Evolutionary conservation across 2,888 invertebrate species (phyloP).

Genomic region (Norana najaformis): DNA sequence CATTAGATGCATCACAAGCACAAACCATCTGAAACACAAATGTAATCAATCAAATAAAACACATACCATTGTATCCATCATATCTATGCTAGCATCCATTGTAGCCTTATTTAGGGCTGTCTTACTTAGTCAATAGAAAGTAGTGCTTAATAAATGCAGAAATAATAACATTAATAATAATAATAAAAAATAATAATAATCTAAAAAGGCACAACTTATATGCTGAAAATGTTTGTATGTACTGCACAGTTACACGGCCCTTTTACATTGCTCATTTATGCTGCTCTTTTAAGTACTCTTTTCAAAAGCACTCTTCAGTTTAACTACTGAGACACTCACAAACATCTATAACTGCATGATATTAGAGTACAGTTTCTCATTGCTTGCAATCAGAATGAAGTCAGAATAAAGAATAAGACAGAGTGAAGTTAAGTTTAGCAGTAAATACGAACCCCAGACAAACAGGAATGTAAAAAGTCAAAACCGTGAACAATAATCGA

Average conservation of each 20-base stretch:
- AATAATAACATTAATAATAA: too few relatives aligned
- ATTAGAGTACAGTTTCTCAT: background rate
- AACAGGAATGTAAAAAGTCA: slow-evolving; percentile 13
- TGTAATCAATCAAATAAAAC: background rate
- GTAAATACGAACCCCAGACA: background rate
- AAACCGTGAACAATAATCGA: background rate
- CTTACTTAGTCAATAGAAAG: too few relatives aligned
- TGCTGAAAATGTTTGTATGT: background rate
- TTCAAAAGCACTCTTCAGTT: background rate
- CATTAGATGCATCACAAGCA: slow-evolving; percentile 88
- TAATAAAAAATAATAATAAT: too few relatives aligned
- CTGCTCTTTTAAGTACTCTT: background rate
- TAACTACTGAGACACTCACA: background rate
- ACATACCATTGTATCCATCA: background rate
- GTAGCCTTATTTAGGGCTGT: too few relatives aligned
- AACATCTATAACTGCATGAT: background rate
- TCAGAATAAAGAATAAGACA: too few relatives aligned
- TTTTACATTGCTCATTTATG: background rate
- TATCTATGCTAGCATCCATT: too few relatives aligned
- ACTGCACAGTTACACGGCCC: too few relatives aligned
- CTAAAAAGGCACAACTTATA: background rate
- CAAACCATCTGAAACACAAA: slow-evolving; percentile 78
- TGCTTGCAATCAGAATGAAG: too few relatives aligned
- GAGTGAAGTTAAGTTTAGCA: background rate
- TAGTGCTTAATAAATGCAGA: too few relatives aligned